phyloP scores from a whole-genome alignment of 2,888 invertebrate genomes.

The Drosophila anomalata region DNA sequence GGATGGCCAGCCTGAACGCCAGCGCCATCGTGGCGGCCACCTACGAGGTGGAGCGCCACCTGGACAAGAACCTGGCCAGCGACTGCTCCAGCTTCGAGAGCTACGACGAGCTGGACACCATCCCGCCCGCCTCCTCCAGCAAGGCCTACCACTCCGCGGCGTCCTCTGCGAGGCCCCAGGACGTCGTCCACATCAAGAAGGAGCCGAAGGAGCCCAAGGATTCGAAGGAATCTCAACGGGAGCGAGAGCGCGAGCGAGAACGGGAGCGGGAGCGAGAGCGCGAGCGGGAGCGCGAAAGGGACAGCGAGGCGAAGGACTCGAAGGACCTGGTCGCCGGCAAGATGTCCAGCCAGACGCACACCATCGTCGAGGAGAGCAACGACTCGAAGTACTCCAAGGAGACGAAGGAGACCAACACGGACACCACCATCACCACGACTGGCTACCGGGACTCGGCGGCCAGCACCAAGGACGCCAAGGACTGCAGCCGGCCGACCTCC shows the following conservation, averaged over 20 bases:
- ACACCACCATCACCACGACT: slow-evolving; percentile 76
- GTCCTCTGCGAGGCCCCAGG: background rate
- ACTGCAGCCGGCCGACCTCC: slow-evolving; percentile 84
- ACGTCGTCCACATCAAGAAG: slow-evolving; percentile 34
- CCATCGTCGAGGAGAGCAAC: slow-evolving; percentile 79
- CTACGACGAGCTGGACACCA: slow-evolving; percentile 81
- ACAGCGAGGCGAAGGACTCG: slow-evolving; percentile 37
- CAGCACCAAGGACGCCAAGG: slow-evolving; percentile 80
- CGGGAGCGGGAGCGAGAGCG: background rate
- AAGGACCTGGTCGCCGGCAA: slow-evolving; percentile 51
- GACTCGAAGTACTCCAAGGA: slow-evolving; percentile 82
- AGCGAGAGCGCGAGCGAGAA: slow-evolving; percentile 22
- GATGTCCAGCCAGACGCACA: slow-evolving; percentile 52
- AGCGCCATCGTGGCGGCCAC: slow-evolving; percentile 95
- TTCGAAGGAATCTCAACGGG: slow-evolving; percentile 22
- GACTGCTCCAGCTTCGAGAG: slow-evolving; percentile 83
- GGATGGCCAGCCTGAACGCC: slow-evolving; percentile 96
- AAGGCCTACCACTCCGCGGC: slow-evolving; percentile 5
- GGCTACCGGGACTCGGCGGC: slow-evolving; percentile 77
- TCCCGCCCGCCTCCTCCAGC: slow-evolving; percentile 12
- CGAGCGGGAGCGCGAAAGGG: slow-evolving; percentile 33
- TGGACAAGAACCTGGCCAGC: slow-evolving; percentile 82
- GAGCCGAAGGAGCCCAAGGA: slow-evolving; percentile 50
- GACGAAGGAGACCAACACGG: slow-evolving; percentile 81
- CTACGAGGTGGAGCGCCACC: slow-evolving; percentile 87